A percentile compares a stretch with the other conserved stretches of the same genome.
Evolutionary conservation across 2,113 vertebrate species (phyloP).

Genomic region (Coryphaenoides rupestris): DNA sequence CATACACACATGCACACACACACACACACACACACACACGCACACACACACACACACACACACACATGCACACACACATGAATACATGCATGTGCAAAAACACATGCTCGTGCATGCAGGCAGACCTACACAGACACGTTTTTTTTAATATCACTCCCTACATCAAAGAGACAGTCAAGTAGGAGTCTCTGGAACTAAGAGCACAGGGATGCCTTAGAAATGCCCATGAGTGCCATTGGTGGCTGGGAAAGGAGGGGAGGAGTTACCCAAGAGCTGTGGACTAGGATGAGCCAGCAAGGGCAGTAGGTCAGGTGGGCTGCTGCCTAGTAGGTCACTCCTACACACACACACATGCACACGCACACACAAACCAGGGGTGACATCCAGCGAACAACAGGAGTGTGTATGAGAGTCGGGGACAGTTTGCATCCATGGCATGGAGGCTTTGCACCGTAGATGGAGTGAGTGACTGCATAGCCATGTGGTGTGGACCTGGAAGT

Average conservation of each 20-base stretch:
- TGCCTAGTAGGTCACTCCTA: constrained; percentile 8
- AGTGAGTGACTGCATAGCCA: too few relatives aligned
- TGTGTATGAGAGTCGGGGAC: too few relatives aligned
- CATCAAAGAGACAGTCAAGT: too few relatives aligned
- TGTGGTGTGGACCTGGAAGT: too few relatives aligned
- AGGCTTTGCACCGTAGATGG: too few relatives aligned
- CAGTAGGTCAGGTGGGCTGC: constrained; percentile 28
- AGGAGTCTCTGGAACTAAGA: too few relatives aligned
- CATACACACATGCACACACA: too few relatives aligned
- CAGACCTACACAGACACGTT: not conserved
- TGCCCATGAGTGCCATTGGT: too few relatives aligned
- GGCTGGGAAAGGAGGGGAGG: not conserved
- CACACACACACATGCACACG: not conserved
- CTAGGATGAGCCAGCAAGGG: constrained; percentile 12
- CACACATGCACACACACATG: constrained; percentile 3
- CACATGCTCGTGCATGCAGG: not conserved
- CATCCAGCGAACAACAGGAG: too few relatives aligned
- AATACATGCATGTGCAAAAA: constrained; percentile 16
- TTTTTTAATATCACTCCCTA: not conserved
- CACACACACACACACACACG: constrained; percentile 1
- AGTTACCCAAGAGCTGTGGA: not conserved
- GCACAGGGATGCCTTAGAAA: too few relatives aligned
- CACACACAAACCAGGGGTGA: constrained; percentile 1
- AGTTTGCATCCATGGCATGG: too few relatives aligned
- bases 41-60: constrained; percentile 8